A percentile compares a stretch with the other conserved stretches of the same genome.
phyloP scores from a whole-genome alignment of 2,888 invertebrate genomes.

The Xestia c-nigrum region DNA sequence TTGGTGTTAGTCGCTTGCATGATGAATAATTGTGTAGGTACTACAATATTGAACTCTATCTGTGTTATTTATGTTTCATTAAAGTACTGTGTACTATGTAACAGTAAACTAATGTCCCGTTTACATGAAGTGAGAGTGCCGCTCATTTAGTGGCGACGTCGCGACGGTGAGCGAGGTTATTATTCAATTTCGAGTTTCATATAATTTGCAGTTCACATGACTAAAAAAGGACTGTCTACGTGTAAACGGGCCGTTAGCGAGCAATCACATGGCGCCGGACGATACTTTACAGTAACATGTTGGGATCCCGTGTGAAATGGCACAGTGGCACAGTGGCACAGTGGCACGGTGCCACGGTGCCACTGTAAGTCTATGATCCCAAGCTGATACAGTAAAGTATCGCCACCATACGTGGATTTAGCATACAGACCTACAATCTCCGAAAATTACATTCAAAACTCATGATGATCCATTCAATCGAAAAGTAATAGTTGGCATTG shows the following conservation, averaged over 20 bases:
- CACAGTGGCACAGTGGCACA: no score
- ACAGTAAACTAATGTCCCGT: neutral
- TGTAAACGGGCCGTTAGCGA: neutral
- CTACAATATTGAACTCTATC: neutral
- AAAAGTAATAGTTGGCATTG: neutral
- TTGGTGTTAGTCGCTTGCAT: slow-evolving; percentile 27
- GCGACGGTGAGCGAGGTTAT: neutral
- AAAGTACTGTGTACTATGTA: neutral
- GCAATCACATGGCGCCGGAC: neutral
- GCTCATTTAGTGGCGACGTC: no score
- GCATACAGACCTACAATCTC: neutral
- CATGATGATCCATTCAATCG: neutral
- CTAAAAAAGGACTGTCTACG: neutral
- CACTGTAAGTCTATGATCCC: neutral
- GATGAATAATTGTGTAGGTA: neutral
- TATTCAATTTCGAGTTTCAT: neutral
- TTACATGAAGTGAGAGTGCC: neutral
- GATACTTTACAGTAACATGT: neutral
- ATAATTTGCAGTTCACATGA: neutral
- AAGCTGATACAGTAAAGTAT: neutral
- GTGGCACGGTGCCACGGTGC: no score
- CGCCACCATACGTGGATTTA: no score
- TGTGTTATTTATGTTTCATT: neutral
- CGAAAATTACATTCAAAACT: neutral
- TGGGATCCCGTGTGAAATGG: neutral